Evolutionary conservation across 2,797 vertebrate genomes (phyloP).

Genomic region (Nannoperca australis): DNA sequence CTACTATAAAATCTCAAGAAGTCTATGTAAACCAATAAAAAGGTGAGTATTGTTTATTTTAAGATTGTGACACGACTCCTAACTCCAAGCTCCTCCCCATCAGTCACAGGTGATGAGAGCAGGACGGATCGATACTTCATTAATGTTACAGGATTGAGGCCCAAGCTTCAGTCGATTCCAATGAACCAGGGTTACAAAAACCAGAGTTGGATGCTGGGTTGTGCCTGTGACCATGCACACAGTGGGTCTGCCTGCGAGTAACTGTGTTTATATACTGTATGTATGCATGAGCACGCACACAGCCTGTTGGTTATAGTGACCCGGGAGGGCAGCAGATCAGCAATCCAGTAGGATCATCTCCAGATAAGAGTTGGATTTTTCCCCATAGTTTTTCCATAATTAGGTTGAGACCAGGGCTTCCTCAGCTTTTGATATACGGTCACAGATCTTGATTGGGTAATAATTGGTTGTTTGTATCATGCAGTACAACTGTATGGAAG

Average conservation of each 20-base stretch:
- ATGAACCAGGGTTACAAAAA: slow-evolving; percentile 38
- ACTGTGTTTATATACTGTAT: background rate
- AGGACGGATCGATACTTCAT: slow-evolving; percentile 75
- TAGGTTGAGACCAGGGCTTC: background rate
- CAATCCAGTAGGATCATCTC: background rate
- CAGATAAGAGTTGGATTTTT: background rate
- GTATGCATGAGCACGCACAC: background rate
- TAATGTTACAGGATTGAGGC: slow-evolving; percentile 70
- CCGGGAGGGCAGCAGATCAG: background rate
- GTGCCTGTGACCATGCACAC: slow-evolving; percentile 9
- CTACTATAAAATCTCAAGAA: background rate
- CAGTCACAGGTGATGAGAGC: slow-evolving; percentile 52
- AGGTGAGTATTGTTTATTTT: slow-evolving; percentile 15
- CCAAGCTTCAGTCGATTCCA: slow-evolving; percentile 60
- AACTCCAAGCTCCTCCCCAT: slow-evolving; percentile 50
- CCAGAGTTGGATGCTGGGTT: slow-evolving; percentile 20
- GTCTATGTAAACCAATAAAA: slow-evolving; percentile 14
- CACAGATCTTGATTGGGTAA: background rate
- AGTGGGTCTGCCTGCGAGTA: slow-evolving; percentile 4
- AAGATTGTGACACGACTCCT: slow-evolving; percentile 26
- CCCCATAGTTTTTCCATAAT: background rate
- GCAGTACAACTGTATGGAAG: background rate
- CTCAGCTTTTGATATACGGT: slow-evolving; percentile 14
- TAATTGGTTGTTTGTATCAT: slow-evolving; percentile 6
- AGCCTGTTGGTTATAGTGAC: background rate